These are phyloP conservation scores for Apistogramma diplotaenia DNA, from an alignment of 2,113 vertebrate genomes.

Conservation along the genomic window DNA sequence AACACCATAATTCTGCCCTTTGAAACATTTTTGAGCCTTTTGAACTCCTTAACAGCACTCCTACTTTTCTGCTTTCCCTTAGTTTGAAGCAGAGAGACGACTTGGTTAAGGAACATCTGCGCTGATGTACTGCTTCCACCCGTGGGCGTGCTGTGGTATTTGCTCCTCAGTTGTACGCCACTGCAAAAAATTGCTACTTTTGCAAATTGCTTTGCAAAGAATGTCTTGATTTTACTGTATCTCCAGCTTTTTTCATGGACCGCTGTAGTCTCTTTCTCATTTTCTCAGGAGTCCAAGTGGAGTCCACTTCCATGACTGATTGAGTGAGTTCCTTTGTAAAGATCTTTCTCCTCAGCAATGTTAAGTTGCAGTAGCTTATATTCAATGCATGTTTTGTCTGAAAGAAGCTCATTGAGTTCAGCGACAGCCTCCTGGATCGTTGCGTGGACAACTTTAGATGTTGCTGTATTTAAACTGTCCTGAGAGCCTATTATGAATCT, in stretches of 20 bases:
- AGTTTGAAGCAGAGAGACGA: not conserved
- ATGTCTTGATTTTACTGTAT: not conserved
- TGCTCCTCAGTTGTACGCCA: not conserved
- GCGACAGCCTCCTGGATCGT: not conserved
- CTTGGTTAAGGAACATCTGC: not conserved
- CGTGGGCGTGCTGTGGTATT: not conserved
- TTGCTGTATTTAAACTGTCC: too few relatives aligned
- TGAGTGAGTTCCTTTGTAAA: not conserved
- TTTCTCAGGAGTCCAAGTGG: too few relatives aligned
- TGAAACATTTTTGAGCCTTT: too few relatives aligned
- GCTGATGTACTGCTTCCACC: not conserved
- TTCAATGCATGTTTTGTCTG: too few relatives aligned
- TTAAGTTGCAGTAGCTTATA: too few relatives aligned
- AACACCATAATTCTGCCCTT: too few relatives aligned
- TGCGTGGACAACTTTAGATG: too few relatives aligned
- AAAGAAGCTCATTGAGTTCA: too few relatives aligned
- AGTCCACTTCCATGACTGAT: not conserved
- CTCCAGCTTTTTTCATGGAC: not conserved
- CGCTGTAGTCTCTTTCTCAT: not conserved
- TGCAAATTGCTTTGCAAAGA: not conserved
- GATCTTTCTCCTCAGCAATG: accelerated
- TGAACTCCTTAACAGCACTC: not conserved
- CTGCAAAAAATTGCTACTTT: not conserved
- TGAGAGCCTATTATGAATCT: too few relatives aligned
- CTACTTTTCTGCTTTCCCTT: not conserved